Conservation (phyloP, 2,888 invertebrate species). For the Bembecia ichneumoniformis region DNA sequence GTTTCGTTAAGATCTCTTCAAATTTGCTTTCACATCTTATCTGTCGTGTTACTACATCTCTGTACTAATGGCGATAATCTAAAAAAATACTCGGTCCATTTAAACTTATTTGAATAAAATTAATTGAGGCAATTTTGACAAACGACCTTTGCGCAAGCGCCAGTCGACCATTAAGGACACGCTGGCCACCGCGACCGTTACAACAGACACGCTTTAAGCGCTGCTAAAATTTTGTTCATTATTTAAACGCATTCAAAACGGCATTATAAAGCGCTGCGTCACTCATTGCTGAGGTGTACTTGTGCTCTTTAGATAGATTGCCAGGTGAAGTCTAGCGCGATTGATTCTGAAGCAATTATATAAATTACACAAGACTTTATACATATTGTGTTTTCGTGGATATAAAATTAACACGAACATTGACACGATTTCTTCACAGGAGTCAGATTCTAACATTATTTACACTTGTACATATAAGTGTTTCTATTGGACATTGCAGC, state of each 20-base stretch:
- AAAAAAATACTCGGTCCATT: conserved; percentile 17
- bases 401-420: too few species aligned
- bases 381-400: too few species aligned
- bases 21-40: conserved; percentile 7
- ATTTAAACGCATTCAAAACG: conserved; percentile 3
- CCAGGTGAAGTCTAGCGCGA: conserved; percentile 21
- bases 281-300: conserved; percentile 18
- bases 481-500: conserved; percentile 20
- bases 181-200: conserved; percentile 34
- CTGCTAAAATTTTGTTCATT: conserved; percentile 22
- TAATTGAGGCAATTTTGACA: conserved; percentile 38
- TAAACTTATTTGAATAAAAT: conserved; percentile 28
- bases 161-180: conserved; percentile 55
- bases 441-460: too few species aligned
- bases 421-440: too few species aligned
- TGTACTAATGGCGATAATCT: conserved; percentile 11
- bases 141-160: conserved; percentile 52
- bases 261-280: conserved; percentile 17
- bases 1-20: too few species aligned
- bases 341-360: conserved; percentile 25
- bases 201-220: conserved; percentile 32
- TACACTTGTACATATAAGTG: too few species aligned
- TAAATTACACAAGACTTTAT: conserved; percentile 12
- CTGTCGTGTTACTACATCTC: too few species aligned
- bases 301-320: conserved; percentile 24